Evolutionary conservation across 2,888 invertebrate species (phyloP), one percentile per base, ranked within the genome.

Genomic region (Congeria kusceri): DNA sequence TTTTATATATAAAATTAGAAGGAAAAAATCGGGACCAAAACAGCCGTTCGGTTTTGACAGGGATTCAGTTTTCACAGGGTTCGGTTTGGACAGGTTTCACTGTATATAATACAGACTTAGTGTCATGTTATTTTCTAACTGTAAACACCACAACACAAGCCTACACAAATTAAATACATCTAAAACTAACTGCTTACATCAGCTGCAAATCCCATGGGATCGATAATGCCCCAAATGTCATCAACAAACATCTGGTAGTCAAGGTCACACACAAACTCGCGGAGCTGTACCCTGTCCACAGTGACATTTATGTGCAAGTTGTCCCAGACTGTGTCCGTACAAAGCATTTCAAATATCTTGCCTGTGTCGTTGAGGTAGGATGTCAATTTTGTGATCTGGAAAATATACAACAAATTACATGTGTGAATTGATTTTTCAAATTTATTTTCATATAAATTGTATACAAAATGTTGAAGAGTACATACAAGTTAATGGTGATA

Each of bases 241-340:
- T 44, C 18, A 7, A 77, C 47, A 3, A 83, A 65, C 11, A 53
- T 46, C 7, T 78, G 67, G 85, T 87, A 87, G 80, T 89, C 77
- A 0, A 86, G 86, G 4, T 68, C 61, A 79, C 90, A 90, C 3
- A 90, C 39, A 44, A 80, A 64, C 3, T 32, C 62, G 27, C 84
- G 80, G 27, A 90, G 77, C 4, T 87, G 76, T 3, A 39, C 61
- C 13, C 80, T 73, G 11, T 87, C 86, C 4, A 87, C 87, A 39
- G 57, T 59, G 18, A 0, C 25, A 9, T 25, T 15, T 7, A 73
- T 47, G 46, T 59, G 44, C 13, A 65, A n/a, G n/a, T 25, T 29
- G 29, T 32, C 18, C 72, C 71, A 71, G 9, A 57, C n/a, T 23
- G 64, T 57, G 0, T 71, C 44, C n/a, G 57, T 28, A 46, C 71